These are phyloP conservation scores for Artemia sinica DNA, from an alignment of 2,888 invertebrate species.

Conservation along the genomic window DNA sequence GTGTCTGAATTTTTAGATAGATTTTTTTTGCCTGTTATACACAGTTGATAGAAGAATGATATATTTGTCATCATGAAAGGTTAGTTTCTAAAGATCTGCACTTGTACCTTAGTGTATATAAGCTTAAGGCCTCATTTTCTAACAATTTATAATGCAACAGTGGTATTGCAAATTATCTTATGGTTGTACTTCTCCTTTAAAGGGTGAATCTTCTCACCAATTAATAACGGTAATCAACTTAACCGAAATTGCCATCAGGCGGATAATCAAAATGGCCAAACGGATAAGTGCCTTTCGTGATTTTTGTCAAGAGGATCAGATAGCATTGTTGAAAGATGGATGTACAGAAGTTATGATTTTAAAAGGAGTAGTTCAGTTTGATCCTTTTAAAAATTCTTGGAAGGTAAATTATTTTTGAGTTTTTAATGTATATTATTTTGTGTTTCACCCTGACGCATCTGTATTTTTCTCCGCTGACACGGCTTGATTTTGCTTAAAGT, in stretches of 20 bases:
- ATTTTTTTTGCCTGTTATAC: too few relatives aligned
- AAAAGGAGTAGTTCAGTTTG: constrained; percentile 77
- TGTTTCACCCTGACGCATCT: neutral
- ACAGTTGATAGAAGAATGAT: too few relatives aligned
- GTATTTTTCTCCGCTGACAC: too few relatives aligned
- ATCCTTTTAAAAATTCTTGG: constrained; percentile 74
- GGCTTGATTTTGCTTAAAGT: too few relatives aligned
- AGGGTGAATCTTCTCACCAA: constrained; percentile 26
- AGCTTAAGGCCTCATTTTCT: too few relatives aligned
- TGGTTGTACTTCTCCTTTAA: constrained; percentile 23
- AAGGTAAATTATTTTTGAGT: constrained; percentile 39
- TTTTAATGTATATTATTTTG: too few relatives aligned
- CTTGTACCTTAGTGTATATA: too few relatives aligned
- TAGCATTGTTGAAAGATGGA: constrained; percentile 70
- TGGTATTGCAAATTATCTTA: too few relatives aligned
- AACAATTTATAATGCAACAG: too few relatives aligned
- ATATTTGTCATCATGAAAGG: too few relatives aligned
- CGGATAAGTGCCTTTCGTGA: constrained; percentile 58
- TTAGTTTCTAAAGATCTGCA: too few relatives aligned
- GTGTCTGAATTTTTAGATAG: too few relatives aligned
- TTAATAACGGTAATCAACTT: constrained; percentile 69
- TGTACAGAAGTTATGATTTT: constrained; percentile 93
- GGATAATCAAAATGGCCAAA: constrained; percentile 45
- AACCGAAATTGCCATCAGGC: constrained; percentile 74
- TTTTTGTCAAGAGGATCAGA: constrained; percentile 86